Evolutionary conservation across 1,140 invertebrate species (phyloP).

Genomic region (Scaptomyza pallida): DNA sequence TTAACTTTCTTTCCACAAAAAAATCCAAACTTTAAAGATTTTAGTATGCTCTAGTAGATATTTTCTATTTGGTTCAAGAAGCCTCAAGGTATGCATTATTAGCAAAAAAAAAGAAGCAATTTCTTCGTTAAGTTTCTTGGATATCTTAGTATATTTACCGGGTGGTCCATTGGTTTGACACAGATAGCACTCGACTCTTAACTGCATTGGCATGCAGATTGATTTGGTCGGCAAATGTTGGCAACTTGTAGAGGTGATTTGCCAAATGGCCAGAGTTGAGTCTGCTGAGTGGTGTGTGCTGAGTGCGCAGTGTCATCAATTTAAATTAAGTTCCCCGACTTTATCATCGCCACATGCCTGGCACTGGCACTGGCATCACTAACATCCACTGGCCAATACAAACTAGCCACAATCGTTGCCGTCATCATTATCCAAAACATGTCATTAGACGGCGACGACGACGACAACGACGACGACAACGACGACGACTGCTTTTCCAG

Average conservation of each 20-base stretch:
- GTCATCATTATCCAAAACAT: slow-evolving; percentile 83
- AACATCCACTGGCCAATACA: neutral
- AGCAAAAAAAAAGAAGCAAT: neutral
- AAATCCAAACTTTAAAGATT: too few relatives aligned
- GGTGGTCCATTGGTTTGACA: slow-evolving; percentile 59
- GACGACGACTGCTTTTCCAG: slow-evolving; percentile 39
- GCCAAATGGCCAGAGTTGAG: slow-evolving; percentile 60
- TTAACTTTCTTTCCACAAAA: too few relatives aligned
- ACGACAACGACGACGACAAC: neutral
- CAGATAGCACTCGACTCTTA: slow-evolving; percentile 27
- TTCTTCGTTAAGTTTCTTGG: neutral
- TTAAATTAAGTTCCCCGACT: slow-evolving; percentile 77
- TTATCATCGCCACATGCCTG: slow-evolving; percentile 74
- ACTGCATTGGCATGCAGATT: slow-evolving; percentile 77
- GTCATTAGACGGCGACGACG: slow-evolving; percentile 69
- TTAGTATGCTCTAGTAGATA: too few relatives aligned
- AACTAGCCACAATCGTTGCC: slow-evolving; percentile 38
- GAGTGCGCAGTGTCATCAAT: slow-evolving; percentile 69
- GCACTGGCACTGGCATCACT: too few relatives aligned
- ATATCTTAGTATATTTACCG: slow-evolving; percentile 13
- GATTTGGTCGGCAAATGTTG: slow-evolving; percentile 66
- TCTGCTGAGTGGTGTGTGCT: slow-evolving; percentile 9
- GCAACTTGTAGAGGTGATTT: slow-evolving; percentile 64
- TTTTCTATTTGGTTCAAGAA: too few relatives aligned
- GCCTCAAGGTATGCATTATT: too few relatives aligned